These are phyloP conservation scores for Trichogramma dendrolimi DNA, from an alignment of 2,888 invertebrate genomes.

Conservation along the genomic window DNA sequence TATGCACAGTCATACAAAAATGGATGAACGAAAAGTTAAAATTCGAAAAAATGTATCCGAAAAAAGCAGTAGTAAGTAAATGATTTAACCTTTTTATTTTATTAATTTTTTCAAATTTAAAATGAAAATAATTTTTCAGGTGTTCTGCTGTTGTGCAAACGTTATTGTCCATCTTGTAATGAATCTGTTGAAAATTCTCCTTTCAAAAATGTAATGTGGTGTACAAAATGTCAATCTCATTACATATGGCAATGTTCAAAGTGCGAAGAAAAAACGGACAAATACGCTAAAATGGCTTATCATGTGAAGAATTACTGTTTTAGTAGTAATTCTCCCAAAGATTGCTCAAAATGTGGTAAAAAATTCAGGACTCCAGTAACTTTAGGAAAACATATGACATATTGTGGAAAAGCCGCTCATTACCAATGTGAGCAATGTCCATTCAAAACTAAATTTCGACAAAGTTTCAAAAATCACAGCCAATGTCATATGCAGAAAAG, in stretches of 20 bases:
- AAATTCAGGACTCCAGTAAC: background rate
- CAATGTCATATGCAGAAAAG: background rate
- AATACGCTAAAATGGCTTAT: no score
- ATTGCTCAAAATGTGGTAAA: background rate
- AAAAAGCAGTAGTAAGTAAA: background rate
- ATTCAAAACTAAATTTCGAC: background rate
- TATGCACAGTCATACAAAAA: background rate
- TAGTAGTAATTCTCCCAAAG: background rate
- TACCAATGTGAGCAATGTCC: background rate
- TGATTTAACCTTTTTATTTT: background rate
- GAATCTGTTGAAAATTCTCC: background rate
- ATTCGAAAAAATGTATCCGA: background rate
- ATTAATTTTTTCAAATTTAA: background rate
- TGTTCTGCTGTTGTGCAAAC: no score
- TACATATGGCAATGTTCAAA: no score
- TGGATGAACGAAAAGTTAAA: background rate
- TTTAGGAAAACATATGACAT: background rate
- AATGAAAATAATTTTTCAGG: no score
- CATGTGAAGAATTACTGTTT: no score
- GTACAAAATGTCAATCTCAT: no score
- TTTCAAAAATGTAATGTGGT: no score
- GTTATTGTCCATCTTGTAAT: slow-evolving; percentile 1
- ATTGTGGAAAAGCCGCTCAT: background rate
- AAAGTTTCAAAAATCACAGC: background rate
- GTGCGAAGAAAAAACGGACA: no score